Base-by-base conservation (phyloP, 2,113 vertebrate species). In the Zingel zingel region DNA sequence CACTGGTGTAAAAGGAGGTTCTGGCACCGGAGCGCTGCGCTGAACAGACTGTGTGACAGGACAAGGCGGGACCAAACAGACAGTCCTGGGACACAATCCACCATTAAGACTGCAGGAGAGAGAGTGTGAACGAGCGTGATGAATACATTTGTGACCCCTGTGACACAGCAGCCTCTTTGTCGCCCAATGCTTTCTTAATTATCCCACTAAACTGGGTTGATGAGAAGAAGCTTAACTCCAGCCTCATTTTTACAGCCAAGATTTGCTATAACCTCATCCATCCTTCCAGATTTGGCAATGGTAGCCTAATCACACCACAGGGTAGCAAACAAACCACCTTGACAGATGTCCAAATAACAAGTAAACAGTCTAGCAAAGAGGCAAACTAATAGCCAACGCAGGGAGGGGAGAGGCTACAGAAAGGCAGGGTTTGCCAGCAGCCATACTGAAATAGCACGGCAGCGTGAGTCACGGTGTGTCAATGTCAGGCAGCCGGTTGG, bases 261-360 rank as follows among this genome's bases (percentile, higher is more conserved):
- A 25, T 47, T 84, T 54, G 63, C 75, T 79, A 74, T 89, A 70
- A 82, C 81, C 78, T 48, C 81, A 91, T 93, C 81, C 64, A 73
- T 92, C 87, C 86, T 88, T 72, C 47, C 54, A 74, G 78, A 88
- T 92, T 88, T 93, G 89, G 91, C 89, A 89, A 89, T 76, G 77
- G 80, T 70, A 69, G 69, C 70, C 85, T 81, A 91, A 94, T 91
- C 83, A 83, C 92, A 87, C 90, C 77, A 68, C 83, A 51, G 91
- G 90, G 88, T 83, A 77, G 83, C 87, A 88, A 91, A 91, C 89
- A 84, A 85, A 88, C 79, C 81, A 88, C 82, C 82, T 90, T 93
- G 93, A 94, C 92, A 93, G 92, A 93, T 92, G 88, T 92, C 93
- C 93, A 94, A 91, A 91, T 92, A 86, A 93, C 87, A 90, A 88